Evolutionary conservation across 2,888 invertebrate genomes (phyloP).

Genomic region (Hypsopygia costalis): DNA sequence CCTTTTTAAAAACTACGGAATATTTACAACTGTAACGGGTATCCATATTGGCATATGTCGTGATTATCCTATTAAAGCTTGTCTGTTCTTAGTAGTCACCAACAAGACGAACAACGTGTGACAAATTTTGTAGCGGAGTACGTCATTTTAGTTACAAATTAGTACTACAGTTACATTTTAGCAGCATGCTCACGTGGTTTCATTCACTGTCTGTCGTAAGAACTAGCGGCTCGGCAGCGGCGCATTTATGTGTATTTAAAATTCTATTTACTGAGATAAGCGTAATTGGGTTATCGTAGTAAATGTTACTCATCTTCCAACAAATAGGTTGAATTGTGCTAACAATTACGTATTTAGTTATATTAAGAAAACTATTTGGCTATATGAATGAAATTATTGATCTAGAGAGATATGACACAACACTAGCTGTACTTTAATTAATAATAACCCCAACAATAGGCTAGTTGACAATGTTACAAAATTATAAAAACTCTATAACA

Average conservation of each 20-base stretch:
- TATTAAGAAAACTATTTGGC: too few species aligned
- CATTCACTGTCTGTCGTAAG: conserved; percentile 41
- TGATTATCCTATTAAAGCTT: background rate
- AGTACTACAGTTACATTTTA: background rate
- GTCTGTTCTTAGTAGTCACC: too few species aligned
- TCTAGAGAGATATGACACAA: too few species aligned
- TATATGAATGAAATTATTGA: too few species aligned
- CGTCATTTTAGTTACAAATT: background rate
- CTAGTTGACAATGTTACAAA: too few species aligned
- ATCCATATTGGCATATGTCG: too few species aligned
- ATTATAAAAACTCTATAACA: too few species aligned
- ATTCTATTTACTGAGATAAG: conserved; percentile 54
- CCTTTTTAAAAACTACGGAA: too few species aligned
- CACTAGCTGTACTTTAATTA: too few species aligned
- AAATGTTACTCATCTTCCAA: conserved; percentile 48
- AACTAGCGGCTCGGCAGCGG: conserved; percentile 21
- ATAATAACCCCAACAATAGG: too few species aligned
- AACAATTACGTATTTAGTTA: background rate
- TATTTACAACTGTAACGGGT: too few species aligned
- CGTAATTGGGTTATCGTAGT: conserved; percentile 63
- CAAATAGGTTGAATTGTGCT: conserved; percentile 46
- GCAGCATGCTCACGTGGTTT: conserved; percentile 15
- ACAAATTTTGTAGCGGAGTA: background rate
- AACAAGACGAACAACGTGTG: background rate
- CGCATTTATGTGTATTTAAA: conserved; percentile 44